phyloP scores from a whole-genome alignment of 1,140 invertebrate species.

The Saccostrea echinata region DNA sequence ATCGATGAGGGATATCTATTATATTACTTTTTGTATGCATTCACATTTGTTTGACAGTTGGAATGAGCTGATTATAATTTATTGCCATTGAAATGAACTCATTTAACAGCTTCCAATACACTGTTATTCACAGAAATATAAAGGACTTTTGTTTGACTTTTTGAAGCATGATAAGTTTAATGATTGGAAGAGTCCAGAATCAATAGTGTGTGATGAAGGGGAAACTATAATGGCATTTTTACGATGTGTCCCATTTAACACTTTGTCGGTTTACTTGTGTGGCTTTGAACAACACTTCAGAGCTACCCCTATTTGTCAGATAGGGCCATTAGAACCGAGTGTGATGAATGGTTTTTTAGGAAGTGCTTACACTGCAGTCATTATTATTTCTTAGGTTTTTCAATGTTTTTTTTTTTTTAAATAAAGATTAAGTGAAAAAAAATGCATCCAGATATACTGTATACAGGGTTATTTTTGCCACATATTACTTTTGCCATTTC shows the following conservation, averaged over 20 bases:
- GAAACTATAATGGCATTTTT: not conserved
- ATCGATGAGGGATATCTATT: not conserved
- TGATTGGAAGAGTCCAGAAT: not conserved
- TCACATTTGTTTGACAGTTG: not conserved
- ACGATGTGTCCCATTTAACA: not conserved
- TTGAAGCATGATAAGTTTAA: constrained; percentile 16
- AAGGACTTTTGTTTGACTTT: not conserved
- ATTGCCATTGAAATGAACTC: constrained; percentile 1
- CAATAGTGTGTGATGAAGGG: not conserved
- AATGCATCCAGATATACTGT: too few relatives aligned
- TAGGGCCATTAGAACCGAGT: not conserved
- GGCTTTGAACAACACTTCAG: not conserved
- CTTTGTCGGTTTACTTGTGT: not conserved
- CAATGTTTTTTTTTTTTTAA: too few relatives aligned
- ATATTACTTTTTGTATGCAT: not conserved
- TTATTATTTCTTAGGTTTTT: not conserved
- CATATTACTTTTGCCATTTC: too few relatives aligned
- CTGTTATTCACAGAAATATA: constrained; percentile 4
- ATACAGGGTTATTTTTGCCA: too few relatives aligned
- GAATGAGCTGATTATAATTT: not conserved
- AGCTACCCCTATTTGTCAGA: not conserved
- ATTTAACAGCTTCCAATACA: not conserved
- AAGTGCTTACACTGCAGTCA: not conserved
- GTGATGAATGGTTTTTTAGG: not conserved
- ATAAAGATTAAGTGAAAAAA: too few relatives aligned